phyloP scores from a whole-genome alignment of 2,888 invertebrate genomes.

The Zhengitettix transpicula region DNA sequence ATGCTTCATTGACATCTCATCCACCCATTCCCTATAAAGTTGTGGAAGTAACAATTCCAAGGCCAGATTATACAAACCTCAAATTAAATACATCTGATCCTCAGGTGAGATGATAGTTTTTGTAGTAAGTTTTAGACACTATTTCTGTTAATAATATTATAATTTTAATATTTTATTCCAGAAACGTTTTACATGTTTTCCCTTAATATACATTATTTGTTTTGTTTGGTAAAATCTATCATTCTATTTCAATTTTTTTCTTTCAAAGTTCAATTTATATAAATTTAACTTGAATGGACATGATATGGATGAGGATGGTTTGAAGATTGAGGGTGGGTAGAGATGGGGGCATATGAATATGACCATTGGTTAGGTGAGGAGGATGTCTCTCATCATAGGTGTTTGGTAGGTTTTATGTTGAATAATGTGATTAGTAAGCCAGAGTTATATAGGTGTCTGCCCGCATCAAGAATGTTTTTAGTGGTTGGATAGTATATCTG shows the following conservation, averaged over 20 bases:
- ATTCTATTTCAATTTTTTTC: no score
- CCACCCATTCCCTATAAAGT: slow-evolving; percentile 54
- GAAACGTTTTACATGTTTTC: background rate
- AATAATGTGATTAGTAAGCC: no score
- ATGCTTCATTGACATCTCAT: slow-evolving; percentile 64
- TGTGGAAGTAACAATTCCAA: slow-evolving; percentile 43
- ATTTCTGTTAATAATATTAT: slow-evolving; percentile 2
- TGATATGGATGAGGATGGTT: no score
- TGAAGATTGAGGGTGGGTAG: no score
- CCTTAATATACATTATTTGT: background rate
- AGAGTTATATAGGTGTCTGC: no score
- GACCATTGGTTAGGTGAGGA: no score
- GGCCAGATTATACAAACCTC: slow-evolving; percentile 58
- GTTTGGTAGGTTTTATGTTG: no score
- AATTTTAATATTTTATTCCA: background rate
- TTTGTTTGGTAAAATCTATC: background rate
- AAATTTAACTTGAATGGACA: no score
- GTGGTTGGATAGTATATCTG: no score
- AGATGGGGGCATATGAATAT: no score
- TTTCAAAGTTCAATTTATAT: background rate
- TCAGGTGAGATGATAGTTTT: slow-evolving; percentile 28
- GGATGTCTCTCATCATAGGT: no score
- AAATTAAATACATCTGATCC: slow-evolving; percentile 52
- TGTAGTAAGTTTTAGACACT: background rate
- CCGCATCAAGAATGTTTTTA: no score